Evolutionary conservation across 2,797 vertebrate genomes (phyloP).

Genomic region (Syncerus caffer): DNA sequence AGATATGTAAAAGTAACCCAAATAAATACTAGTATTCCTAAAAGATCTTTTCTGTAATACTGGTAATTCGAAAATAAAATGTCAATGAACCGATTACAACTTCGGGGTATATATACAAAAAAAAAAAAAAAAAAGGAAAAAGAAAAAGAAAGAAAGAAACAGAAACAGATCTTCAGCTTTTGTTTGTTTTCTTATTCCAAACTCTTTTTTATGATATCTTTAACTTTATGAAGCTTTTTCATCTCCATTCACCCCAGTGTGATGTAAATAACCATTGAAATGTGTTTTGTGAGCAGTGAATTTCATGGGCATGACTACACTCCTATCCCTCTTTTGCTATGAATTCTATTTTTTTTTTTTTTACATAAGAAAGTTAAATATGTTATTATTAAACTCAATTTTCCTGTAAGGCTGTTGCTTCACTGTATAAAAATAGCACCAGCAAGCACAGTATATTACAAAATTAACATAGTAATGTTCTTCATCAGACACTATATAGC

Average conservation of each 20-base stretch:
- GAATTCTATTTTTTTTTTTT: not conserved
- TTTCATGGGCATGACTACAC: not conserved
- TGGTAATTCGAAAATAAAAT: not conserved
- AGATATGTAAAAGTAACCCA: not conserved
- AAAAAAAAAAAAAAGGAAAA: not conserved
- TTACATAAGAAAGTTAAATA: not conserved
- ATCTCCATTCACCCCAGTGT: not conserved
- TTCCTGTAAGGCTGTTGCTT: not conserved
- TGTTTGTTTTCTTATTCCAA: not conserved
- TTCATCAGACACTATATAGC: not conserved
- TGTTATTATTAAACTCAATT: not conserved
- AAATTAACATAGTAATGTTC: not conserved
- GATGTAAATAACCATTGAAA: not conserved
- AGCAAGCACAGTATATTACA: not conserved
- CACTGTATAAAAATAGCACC: not conserved
- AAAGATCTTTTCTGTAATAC: not conserved
- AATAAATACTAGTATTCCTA: not conserved
- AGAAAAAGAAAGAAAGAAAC: too few relatives aligned
- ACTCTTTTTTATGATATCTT: not conserved
- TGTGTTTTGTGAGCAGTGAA: not conserved
- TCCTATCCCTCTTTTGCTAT: not conserved
- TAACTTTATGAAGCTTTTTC: not conserved
- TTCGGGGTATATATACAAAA: not conserved
- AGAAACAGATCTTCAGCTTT: not conserved
- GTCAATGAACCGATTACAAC: not conserved